Conservation (phyloP, 2,113 vertebrate species). For the Lagopus muta region DNA sequence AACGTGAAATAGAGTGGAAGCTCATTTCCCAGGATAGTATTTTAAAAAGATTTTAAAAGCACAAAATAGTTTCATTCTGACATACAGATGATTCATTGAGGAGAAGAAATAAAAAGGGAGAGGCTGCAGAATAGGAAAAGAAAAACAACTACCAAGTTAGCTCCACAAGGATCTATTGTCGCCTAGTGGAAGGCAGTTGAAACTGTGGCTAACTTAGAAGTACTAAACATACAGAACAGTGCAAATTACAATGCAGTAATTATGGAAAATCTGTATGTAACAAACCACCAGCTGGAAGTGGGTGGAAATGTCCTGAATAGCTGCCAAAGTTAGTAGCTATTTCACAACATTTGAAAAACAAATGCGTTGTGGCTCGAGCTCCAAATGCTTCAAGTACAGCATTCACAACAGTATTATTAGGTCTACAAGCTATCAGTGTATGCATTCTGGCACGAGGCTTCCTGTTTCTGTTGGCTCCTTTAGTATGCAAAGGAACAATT, state of each 20-base stretch:
- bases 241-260: conserved; percentile 46
- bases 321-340: conserved; percentile 74
- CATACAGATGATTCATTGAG: conserved; percentile 27
- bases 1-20: background rate
- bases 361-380: conserved; percentile 47
- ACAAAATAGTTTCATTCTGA: background rate
- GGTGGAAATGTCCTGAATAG: conserved; percentile 71
- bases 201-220: conserved; percentile 41
- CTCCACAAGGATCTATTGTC: conserved; percentile 61
- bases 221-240: background rate
- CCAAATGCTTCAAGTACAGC: conserved; percentile 50
- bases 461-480: conserved; percentile 59
- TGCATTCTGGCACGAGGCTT: conserved; percentile 44
- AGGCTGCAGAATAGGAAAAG: background rate
- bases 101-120: background rate
- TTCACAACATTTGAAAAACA: conserved; percentile 74
- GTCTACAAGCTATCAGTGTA: conserved; percentile 31
- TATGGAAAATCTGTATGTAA: conserved; percentile 52
- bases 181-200: conserved; percentile 39
- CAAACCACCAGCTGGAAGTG: conserved; percentile 71
- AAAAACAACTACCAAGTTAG: background rate
- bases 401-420: conserved; percentile 66
- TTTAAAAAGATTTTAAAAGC: background rate
- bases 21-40: background rate
- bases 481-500: conserved; percentile 44